phyloP scores from a whole-genome alignment of 1,140 invertebrate genomes.

The Drosophila santomea region DNA sequence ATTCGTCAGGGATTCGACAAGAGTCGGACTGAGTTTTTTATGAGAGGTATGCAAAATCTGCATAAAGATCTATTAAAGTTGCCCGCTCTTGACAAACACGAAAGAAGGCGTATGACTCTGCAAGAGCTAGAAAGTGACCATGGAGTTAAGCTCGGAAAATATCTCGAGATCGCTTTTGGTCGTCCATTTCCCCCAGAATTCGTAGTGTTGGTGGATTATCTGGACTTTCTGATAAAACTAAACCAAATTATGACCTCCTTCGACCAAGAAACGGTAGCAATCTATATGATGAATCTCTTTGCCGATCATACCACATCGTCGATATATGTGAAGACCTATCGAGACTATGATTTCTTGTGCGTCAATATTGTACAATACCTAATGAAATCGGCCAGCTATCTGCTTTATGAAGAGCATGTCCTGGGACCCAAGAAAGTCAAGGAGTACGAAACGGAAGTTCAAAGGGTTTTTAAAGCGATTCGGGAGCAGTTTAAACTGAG shows the following conservation, averaged over 20 bases:
- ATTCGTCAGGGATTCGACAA: not conserved
- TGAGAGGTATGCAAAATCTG: not conserved
- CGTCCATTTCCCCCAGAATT: not conserved
- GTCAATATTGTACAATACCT: not conserved
- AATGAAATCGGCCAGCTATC: slow-evolving; percentile 1
- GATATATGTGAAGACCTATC: not conserved
- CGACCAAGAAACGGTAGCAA: not conserved
- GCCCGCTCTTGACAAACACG: not conserved
- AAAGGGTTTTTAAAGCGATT: not conserved
- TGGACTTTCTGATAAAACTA: not conserved
- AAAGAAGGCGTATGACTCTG: slow-evolving; percentile 2
- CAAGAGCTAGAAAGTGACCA: not conserved
- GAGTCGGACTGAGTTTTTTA: not conserved
- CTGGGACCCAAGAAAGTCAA: not conserved
- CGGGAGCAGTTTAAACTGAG: not conserved
- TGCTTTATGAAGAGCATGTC: slow-evolving; percentile 2
- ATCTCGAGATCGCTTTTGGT: slow-evolving; percentile 1
- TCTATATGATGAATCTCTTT: slow-evolving; percentile 3
- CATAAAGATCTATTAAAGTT: not conserved
- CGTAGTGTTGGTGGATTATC: slow-evolving; percentile 4
- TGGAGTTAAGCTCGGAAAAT: not conserved
- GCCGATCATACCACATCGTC: not conserved
- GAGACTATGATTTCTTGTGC: not conserved
- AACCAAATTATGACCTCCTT: slow-evolving; percentile 2
- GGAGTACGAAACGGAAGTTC: not conserved